Conservation (phyloP, 2,113 vertebrate species). For the Lophotis ruficrista region DNA sequence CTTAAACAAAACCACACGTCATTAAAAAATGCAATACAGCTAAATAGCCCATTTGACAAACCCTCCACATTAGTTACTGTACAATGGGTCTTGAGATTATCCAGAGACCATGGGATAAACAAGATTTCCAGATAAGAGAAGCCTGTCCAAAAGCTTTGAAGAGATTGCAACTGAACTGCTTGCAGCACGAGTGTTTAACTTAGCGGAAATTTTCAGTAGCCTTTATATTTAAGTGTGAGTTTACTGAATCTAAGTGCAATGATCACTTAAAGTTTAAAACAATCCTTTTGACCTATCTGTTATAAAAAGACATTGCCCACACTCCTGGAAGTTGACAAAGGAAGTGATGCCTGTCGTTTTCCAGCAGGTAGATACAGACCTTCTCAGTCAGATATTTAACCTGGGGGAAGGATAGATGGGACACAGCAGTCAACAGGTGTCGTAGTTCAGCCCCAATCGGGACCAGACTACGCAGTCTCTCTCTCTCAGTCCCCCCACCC, state of each 20-base stretch:
- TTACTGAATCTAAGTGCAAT: background rate
- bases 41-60: background rate
- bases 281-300: background rate
- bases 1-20: background rate
- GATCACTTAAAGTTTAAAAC: background rate
- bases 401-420: background rate
- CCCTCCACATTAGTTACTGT: background rate
- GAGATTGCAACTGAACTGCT: background rate
- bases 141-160: background rate
- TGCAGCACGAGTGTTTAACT: background rate
- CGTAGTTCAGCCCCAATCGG: too few species aligned
- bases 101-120: background rate
- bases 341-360: rapidly evolving
- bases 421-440: background rate
- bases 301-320: background rate
- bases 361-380: background rate
- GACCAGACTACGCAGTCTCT: too few species aligned
- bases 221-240: background rate
- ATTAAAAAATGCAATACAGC: background rate
- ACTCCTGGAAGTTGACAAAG: background rate
- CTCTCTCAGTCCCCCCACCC: too few species aligned
- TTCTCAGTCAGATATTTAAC: background rate
- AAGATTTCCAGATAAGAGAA: slow-evolving; percentile 3
- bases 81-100: background rate
- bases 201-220: background rate